Base-by-base conservation (phyloP, 2,113 vertebrate genomes). In the Forbesichthys papilliferus region DNA sequence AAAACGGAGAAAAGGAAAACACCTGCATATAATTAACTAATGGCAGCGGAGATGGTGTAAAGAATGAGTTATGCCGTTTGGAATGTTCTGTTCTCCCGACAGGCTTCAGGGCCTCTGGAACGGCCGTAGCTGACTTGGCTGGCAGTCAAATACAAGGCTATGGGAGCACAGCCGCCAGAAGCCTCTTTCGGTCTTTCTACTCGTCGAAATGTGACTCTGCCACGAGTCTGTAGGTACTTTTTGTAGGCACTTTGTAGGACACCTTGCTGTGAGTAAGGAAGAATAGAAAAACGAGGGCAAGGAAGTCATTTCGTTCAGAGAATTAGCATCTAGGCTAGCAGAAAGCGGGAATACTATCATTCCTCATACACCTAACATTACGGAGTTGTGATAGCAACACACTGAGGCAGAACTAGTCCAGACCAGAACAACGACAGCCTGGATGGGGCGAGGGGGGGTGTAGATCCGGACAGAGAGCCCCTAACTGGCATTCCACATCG, bases 11-110 rank as follows among this genome's bases (percentile, higher is more conserved):
- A 71, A 79, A 86, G 80, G 73, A 89, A 89, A 91, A 90, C 91
- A 92, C 91, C 90, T 92, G 90, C 84, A 90, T 87, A 89, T 87
- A 87, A 92, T 92, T 89, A 91, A 85, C 89, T 90, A 89, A 88
- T 89, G 86, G 85, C 75, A 83, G 77, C 64, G 12, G 75, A 72
- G 76, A 74, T 82, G 74, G 86, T 75, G 84, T 84, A 80, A 84
- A 82, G 87, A 82, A 87, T 86, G 86, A 86, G 82, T 89, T 87
- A 82, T 87, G 78, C 84, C 64, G 76, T 84, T 84, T 85, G 88
- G 90, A 90, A 91, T 89, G 87, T 92, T 90, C 82, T 73, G 62
- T 83, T 83, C 84, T 79, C 81, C 83, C 78, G 68, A 79, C 81
- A 88, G 88, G 82, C 82, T 82, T 78, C 71, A 33, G 84, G 83